Percentiles rank a stretch among this genome's conserved stretches.
phyloP scores from a whole-genome alignment of 2,888 invertebrate species.

The Ferdinandea cuprea region DNA sequence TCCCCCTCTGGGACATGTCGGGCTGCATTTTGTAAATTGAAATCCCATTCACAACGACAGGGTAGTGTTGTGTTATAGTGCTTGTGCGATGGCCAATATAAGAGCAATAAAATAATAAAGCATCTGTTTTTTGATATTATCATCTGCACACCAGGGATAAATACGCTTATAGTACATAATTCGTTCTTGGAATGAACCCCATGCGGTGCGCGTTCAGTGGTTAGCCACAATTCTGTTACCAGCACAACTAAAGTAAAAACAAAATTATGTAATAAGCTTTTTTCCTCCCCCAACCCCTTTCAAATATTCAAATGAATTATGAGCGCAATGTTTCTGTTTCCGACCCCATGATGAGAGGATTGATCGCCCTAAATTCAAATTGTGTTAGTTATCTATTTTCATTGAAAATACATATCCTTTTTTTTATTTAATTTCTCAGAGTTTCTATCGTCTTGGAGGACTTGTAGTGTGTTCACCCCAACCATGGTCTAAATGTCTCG shows the following conservation, averaged over 20 bases:
- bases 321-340: slow-evolving; percentile 3
- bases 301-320: slow-evolving; percentile 55
- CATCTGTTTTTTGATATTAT: slow-evolving; percentile 68
- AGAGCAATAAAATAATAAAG: slow-evolving; percentile 70
- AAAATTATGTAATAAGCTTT: slow-evolving; percentile 14
- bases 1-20: slow-evolving; percentile 10
- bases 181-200: slow-evolving; percentile 4
- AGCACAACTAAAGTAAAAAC: background rate
- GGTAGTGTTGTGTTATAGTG: background rate
- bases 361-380: slow-evolving; percentile 38
- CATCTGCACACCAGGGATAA: slow-evolving; percentile 39
- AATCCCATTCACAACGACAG: slow-evolving; percentile 33
- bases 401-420: slow-evolving; percentile 10
- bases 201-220: slow-evolving; percentile 6
- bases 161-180: background rate
- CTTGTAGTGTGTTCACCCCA: background rate
- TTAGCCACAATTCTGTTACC: slow-evolving; percentile 28
- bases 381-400: slow-evolving; percentile 22
- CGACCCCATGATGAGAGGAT: slow-evolving; percentile 41
- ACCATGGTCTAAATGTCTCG: background rate
- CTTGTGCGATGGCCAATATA: background rate
- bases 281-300: slow-evolving; percentile 22
- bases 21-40: slow-evolving; percentile 58
- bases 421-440: slow-evolving; percentile 23
- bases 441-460: slow-evolving; percentile 9